These are phyloP conservation scores for Stegana nigrithorax DNA, from an alignment of 2,888 invertebrate genomes.

Conservation along the genomic window DNA sequence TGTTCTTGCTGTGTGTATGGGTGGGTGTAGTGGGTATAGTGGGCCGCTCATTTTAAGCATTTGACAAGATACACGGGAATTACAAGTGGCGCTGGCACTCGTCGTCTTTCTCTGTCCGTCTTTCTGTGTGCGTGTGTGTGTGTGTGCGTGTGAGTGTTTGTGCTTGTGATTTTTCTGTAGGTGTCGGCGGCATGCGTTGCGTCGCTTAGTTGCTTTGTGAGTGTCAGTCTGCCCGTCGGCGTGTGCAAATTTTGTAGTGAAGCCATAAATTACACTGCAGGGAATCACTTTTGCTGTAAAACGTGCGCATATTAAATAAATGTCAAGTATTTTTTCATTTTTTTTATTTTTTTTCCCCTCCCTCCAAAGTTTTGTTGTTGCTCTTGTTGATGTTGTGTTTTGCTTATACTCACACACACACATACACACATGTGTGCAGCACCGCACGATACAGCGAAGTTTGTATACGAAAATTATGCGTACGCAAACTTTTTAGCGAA, in stretches of 20 bases:
- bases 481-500: conserved; percentile 46
- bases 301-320: conserved; percentile 61
- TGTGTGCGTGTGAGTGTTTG: conserved; percentile 28
- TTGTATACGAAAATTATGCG: conserved; percentile 44
- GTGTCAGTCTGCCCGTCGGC: conserved; percentile 34
- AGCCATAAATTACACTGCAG: conserved; percentile 59
- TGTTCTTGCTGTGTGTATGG: not conserved
- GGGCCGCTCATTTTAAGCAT: conserved; percentile 38
- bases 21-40: conserved; percentile 11
- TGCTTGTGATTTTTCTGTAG: too few species aligned
- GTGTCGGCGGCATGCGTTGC: too few species aligned
- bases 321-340: conserved; percentile 56
- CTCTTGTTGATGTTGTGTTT: too few species aligned
- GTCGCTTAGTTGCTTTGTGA: conserved; percentile 31
- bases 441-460: not conserved
- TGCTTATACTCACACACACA: not conserved
- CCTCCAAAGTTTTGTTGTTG: too few species aligned
- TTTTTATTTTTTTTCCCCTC: conserved; percentile 34
- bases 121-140: conserved; percentile 22
- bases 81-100: conserved; percentile 43
- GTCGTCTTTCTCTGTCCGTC: conserved; percentile 13
- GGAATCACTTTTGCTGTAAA: conserved; percentile 62
- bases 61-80: conserved; percentile 60
- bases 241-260: conserved; percentile 59
- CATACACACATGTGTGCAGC: conserved; percentile 16